phyloP scores from a whole-genome alignment of 2,797 vertebrate genomes.

The Triplophysa yarkandensis region DNA sequence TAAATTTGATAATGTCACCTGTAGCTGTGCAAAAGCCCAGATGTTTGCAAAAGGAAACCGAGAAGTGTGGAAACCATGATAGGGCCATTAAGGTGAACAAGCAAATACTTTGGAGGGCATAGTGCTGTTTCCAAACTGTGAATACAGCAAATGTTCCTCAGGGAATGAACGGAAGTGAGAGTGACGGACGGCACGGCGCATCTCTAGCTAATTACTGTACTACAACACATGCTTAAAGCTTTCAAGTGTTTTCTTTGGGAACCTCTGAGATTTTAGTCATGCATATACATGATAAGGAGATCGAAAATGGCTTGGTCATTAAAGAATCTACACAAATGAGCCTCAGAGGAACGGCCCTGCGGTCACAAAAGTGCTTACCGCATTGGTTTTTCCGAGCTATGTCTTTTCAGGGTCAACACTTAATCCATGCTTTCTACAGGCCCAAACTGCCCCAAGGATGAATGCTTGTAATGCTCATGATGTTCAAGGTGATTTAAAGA shows the following conservation, averaged over 20 bases:
- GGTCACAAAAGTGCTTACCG: conserved; percentile 6
- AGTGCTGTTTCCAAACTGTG: conserved; percentile 35
- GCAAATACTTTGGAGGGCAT: conserved; percentile 31
- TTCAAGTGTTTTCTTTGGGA: conserved; percentile 3
- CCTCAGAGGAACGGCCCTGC: background rate
- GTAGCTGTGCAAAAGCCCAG: conserved; percentile 14
- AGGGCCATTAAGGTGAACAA: conserved; percentile 33
- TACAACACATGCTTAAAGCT: conserved; percentile 11
- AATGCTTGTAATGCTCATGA: background rate
- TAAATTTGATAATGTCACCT: conserved; percentile 27
- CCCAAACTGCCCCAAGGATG: background rate
- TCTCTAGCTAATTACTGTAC: conserved; percentile 28
- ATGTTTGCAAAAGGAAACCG: conserved; percentile 35
- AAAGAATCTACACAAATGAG: conserved; percentile 20
- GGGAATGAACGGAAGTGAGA: conserved; percentile 21
- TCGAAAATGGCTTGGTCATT: conserved; percentile 24
- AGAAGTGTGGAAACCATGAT: conserved; percentile 4
- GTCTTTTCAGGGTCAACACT: conserved; percentile 14
- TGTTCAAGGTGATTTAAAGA: background rate
- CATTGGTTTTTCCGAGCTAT: conserved; percentile 7
- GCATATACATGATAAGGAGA: background rate
- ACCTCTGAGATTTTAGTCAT: conserved; percentile 9
- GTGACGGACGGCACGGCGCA: conserved; percentile 10
- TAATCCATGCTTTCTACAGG: background rate
- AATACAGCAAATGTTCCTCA: conserved; percentile 33